Evolutionary conservation across 2,888 invertebrate genomes (phyloP).

Genomic region (Himalopsyche tibetana): DNA sequence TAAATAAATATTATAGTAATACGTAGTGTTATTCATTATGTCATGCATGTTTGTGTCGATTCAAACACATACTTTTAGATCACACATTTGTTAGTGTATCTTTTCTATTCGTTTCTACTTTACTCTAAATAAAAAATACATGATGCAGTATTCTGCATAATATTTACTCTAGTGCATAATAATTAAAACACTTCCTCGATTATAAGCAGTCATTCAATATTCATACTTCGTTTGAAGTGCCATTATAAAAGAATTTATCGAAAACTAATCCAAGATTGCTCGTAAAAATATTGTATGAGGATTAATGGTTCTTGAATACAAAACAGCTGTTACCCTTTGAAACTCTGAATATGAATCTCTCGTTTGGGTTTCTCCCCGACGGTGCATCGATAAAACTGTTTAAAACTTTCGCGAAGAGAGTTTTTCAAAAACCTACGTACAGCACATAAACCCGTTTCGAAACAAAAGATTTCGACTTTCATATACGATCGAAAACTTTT

Average conservation of each 20-base stretch:
- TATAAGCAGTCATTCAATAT: not conserved
- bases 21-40: no score
- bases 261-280: slow-evolving; percentile 9
- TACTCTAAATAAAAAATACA: no score
- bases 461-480: slow-evolving; percentile 17
- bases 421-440: slow-evolving; percentile 25
- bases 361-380: slow-evolving; percentile 6
- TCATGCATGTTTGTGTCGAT: no score
- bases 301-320: slow-evolving; percentile 18
- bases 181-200: no score
- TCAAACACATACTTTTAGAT: no score
- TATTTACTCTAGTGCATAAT: no score
- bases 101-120: no score
- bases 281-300: slow-evolving; percentile 12
- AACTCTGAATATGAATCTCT: slow-evolving; percentile 49
- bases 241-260: not conserved
- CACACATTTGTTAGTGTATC: no score
- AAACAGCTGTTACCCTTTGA: slow-evolving; percentile 37
- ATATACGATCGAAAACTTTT: not conserved
- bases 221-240: not conserved
- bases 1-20: no score
- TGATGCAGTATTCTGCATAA: no score
- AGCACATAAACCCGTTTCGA: not conserved
- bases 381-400: slow-evolving; percentile 48
- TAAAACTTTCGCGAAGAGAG: slow-evolving; percentile 1